Base-by-base conservation (phyloP, 2,113 vertebrate genomes). In the Rousettus leschenaultii region DNA sequence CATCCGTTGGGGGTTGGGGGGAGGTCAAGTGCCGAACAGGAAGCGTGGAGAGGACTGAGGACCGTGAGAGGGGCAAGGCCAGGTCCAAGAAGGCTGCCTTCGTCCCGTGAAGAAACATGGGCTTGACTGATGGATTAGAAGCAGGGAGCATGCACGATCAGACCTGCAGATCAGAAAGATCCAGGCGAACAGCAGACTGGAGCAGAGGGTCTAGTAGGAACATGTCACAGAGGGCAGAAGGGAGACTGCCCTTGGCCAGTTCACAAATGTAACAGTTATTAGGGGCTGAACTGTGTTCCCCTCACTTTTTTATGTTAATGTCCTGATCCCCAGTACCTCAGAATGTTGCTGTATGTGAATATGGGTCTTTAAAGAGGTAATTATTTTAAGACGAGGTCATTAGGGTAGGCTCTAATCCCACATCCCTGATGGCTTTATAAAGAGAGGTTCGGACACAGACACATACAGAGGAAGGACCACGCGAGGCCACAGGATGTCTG, bases 201-300 rank as follows among this genome's bases (percentile, higher is more conserved):
- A 51, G 51, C 51, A 33, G 45, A 65, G 55, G 33, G 24, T 33
- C 35, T 33, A 24, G 13, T 9, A 21, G 48, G 35, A 87, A 79
- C 14, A 9, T 11, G 45, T 14, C 89, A 15, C 30, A 3, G 35
- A 8, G 16, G 26, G 55, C n/a, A 38, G 57, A 14, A 15, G 51
- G 13, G 14, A 74, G 43, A 15, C 22, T 7, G 38, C 22, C 19
- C 7, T 57, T 38, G 53, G 3, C 35, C 35, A 57, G 12, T 38
- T 45, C 26, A 51, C 59, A 70, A 55, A n/a, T 13, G 30, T 4
- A 24, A 51, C 63, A 21, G 26, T 26, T 21, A 6, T 68, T 57
- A 19, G 1, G 9, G 28, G 30, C 51, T 68, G 43, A 26, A 26
- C 18, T 70, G 45, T 3, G 0, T 2, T 6, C 30, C 61, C 35